phyloP scores from a whole-genome alignment of 2,113 vertebrate genomes.

The Pomatorhinus ruficollis region DNA sequence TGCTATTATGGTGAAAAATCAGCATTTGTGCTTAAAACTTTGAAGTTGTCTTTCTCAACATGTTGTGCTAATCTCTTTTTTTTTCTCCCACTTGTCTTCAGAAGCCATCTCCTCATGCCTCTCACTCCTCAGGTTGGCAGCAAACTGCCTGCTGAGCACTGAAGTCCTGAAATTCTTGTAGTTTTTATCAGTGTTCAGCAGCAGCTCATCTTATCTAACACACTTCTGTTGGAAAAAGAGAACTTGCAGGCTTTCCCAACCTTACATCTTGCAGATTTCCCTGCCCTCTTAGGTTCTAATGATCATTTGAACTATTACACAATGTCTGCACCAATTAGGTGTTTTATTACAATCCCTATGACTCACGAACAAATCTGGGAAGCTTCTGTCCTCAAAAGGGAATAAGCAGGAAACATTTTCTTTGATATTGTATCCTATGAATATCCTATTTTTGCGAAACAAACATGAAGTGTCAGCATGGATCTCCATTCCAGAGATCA shows the following conservation, averaged over 20 bases:
- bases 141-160: background rate
- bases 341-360: background rate
- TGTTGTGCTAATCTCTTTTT: background rate
- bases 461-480: background rate
- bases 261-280: background rate
- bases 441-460: background rate
- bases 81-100: constrained; percentile 11
- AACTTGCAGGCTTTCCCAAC: background rate
- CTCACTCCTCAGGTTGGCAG: constrained; percentile 13
- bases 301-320: background rate
- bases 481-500: background rate
- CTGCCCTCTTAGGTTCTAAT: background rate
- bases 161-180: background rate
- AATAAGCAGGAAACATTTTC: background rate
- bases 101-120: background rate
- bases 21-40: background rate
- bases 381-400: background rate
- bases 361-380: background rate
- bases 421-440: background rate
- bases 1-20: background rate
- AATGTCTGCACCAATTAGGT: background rate
- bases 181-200: constrained; percentile 12
- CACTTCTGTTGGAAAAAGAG: background rate
- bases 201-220: background rate
- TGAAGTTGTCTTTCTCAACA: background rate